phyloP scores from a whole-genome alignment of 2,113 vertebrate genomes.

The Mus spicilegus region DNA sequence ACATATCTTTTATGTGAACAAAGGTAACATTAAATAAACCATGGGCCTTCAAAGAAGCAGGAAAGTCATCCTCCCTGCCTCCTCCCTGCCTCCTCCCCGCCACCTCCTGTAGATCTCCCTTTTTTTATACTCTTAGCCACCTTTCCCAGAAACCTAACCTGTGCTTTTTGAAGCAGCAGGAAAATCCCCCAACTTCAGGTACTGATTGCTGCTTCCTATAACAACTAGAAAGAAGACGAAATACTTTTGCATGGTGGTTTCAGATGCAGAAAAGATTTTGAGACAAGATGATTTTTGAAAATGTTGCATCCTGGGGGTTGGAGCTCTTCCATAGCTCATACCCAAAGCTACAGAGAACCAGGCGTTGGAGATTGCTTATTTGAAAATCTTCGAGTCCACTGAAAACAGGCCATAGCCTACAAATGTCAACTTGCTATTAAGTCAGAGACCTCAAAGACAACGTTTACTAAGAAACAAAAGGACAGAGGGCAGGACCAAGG shows the following conservation, averaged over 20 bases:
- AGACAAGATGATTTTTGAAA: constrained; percentile 22
- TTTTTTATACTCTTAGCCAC: neutral
- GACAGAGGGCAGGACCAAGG: neutral
- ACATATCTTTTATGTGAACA: neutral
- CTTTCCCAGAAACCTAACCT: neutral
- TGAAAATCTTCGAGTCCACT: neutral
- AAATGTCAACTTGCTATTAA: neutral
- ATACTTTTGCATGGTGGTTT: neutral
- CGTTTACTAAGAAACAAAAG: neutral
- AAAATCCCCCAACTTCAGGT: neutral
- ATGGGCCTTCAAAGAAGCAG: neutral
- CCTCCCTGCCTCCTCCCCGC: neutral
- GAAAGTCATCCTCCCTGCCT: neutral
- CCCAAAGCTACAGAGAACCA: neutral
- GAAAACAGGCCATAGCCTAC: neutral
- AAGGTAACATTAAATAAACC: neutral
- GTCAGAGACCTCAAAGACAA: neutral
- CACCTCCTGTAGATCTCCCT: neutral
- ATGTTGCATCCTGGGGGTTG: neutral
- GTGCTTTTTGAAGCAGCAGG: neutral
- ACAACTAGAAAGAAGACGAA: neutral
- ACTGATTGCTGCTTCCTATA: constrained; percentile 2
- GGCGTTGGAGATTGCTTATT: neutral
- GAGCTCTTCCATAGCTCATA: constrained; percentile 1
- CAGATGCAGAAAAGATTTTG: constrained; percentile 10